These are phyloP conservation scores for Koerneria pararmatus DNA, from an alignment of 2,888 invertebrate species.

Conservation along the genomic window DNA sequence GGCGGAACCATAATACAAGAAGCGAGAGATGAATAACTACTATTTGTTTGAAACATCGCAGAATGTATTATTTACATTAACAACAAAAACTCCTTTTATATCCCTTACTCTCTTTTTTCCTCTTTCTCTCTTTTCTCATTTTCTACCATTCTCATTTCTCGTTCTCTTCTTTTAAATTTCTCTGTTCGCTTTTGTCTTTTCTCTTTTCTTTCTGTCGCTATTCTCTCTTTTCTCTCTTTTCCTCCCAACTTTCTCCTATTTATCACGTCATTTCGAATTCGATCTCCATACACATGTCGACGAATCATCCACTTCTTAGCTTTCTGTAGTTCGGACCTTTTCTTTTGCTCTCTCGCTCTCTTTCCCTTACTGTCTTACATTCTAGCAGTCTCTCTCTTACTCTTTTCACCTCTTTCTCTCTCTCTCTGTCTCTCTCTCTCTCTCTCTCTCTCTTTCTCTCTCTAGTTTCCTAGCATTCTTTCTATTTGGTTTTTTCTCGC, in stretches of 20 bases:
- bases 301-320: background rate
- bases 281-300: background rate
- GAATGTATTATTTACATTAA: too few species aligned
- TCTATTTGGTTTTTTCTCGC: background rate
- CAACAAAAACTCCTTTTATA: slow-evolving; percentile 1
- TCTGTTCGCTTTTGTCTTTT: background rate
- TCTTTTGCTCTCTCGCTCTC: background rate
- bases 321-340: background rate
- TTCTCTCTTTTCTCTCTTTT: background rate
- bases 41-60: too few species aligned
- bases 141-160: background rate
- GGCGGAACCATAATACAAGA: background rate
- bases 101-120: background rate
- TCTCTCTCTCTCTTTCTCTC: background rate
- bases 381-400: background rate
- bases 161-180: background rate
- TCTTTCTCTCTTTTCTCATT: slow-evolving; percentile 1
- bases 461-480: background rate
- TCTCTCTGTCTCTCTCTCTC: background rate
- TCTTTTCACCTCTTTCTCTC: background rate
- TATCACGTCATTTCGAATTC: background rate
- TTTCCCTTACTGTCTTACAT: background rate
- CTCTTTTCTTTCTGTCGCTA: background rate
- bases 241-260: background rate
- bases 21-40: background rate